Conservation (phyloP, 2,888 invertebrate genomes). For the Tiliacea aurago region DNA sequence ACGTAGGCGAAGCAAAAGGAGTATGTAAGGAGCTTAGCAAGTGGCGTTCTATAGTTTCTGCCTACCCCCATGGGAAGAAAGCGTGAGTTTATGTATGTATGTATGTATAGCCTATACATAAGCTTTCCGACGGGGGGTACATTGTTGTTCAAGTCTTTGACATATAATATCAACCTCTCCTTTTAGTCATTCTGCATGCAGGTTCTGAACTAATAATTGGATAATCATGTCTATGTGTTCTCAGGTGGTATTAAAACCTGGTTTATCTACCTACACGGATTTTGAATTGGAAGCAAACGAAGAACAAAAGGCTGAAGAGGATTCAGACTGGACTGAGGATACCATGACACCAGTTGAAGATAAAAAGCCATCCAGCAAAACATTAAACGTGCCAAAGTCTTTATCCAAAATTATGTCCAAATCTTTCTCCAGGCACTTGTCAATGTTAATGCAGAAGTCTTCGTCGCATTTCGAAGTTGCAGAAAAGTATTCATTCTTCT, state of each 20-base stretch:
- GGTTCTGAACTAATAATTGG: background rate
- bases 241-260: conserved; percentile 57
- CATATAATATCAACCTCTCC: background rate
- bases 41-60: no score
- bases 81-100: no score
- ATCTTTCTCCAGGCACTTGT: conserved; percentile 72
- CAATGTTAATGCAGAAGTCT: conserved; percentile 69
- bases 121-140: no score
- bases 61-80: no score
- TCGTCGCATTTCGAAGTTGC: conserved; percentile 26
- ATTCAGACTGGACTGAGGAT: conserved; percentile 76
- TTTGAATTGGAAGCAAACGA: conserved; percentile 62
- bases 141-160: background rate
- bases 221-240: conserved; percentile 6
- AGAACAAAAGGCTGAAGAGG: conserved; percentile 68
- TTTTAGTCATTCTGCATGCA: background rate
- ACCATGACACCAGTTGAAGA: conserved; percentile 59
- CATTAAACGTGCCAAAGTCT: conserved; percentile 62
- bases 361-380: conserved; percentile 62
- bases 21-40: no score
- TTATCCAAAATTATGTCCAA: conserved; percentile 68
- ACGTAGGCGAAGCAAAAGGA: no score
- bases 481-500: conserved; percentile 40
- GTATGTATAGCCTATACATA: background rate
- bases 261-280: conserved; percentile 71